A percentile compares a stretch with the other conserved stretches of the same genome.
These are phyloP conservation scores for Cosmia pyralina DNA, from an alignment of 2,888 invertebrate species.

Conservation along the genomic window DNA sequence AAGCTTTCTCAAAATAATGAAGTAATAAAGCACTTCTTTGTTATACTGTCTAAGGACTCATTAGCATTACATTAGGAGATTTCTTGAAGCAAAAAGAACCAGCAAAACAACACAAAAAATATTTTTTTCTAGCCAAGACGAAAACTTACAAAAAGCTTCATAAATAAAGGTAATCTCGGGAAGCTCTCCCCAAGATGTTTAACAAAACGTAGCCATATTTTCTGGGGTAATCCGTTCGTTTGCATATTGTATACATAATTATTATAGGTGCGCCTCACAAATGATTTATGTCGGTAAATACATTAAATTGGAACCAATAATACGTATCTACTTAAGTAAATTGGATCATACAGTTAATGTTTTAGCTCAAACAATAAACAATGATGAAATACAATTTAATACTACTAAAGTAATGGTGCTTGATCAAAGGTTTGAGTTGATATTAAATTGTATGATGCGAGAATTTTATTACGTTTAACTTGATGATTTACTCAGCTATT, in stretches of 20 bases:
- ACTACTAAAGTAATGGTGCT: constrained; percentile 12
- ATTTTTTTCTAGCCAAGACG: constrained; percentile 45
- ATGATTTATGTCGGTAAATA: constrained; percentile 58
- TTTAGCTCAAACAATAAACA: constrained; percentile 63
- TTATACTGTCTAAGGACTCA: constrained; percentile 25
- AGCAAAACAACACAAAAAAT: constrained; percentile 22
- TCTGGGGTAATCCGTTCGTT: constrained; percentile 57
- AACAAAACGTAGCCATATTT: constrained; percentile 60
- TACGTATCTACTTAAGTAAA: constrained; percentile 62
- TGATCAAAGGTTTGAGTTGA: constrained; percentile 29
- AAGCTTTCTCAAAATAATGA: constrained; percentile 16
- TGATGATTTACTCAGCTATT: constrained; percentile 5
- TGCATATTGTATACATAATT: constrained; percentile 64
- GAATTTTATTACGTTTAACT: constrained; percentile 31
- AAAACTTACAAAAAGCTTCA: constrained; percentile 61
- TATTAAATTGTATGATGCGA: constrained; percentile 17
- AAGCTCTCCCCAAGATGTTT: constrained; percentile 59
- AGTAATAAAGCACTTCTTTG: constrained; percentile 2
- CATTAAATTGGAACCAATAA: constrained; percentile 49
- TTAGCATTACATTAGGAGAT: constrained; percentile 47
- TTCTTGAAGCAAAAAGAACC: constrained; percentile 26
- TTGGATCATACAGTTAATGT: constrained; percentile 63
- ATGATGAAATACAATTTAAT: constrained; percentile 48
- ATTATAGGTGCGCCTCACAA: constrained; percentile 47
- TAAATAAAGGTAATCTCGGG: constrained; percentile 60